phyloP scores from a whole-genome alignment of 2,113 vertebrate genomes.

The Mus pahari region DNA sequence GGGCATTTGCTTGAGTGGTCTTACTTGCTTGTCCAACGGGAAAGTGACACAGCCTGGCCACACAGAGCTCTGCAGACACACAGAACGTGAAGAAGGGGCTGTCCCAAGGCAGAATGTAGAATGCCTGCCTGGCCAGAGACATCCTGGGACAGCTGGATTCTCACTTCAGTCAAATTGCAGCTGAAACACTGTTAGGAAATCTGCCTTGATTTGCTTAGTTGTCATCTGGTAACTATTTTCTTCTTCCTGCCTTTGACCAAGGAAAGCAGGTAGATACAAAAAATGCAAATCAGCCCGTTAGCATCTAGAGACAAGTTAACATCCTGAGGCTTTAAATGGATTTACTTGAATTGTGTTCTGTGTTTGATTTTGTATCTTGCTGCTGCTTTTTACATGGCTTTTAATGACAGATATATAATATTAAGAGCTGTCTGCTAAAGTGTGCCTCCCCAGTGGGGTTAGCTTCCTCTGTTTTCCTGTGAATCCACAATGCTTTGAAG shows the following conservation, averaged over 20 bases:
- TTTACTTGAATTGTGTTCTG: not conserved
- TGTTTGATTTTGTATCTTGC: not conserved
- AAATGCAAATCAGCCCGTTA: not conserved
- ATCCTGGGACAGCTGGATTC: not conserved
- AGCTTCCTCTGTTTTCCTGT: not conserved
- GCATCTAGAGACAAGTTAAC: not conserved
- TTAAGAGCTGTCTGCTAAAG: not conserved
- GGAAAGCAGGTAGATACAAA: not conserved
- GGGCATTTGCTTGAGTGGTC: not conserved
- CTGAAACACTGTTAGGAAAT: not conserved
- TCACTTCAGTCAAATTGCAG: not conserved
- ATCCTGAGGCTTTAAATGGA: not conserved
- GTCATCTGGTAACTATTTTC: not conserved
- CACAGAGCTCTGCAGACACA: rapidly evolving
- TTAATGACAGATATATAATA: not conserved
- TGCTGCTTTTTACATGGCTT: constrained; percentile 8
- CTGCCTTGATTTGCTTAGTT: not conserved
- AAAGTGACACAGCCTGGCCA: too few relatives aligned
- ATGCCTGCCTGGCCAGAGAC: rapidly evolving
- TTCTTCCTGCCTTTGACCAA: not conserved
- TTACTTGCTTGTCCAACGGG: not conserved
- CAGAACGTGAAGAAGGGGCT: not conserved
- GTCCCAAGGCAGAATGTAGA: not conserved
- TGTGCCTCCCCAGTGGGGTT: not conserved
- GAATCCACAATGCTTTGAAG: not conserved